Percentiles rank a stretch among this genome's conserved stretches.
Evolutionary conservation across 2,797 vertebrate species (phyloP).

Genomic region (Ceyx erithaca): DNA sequence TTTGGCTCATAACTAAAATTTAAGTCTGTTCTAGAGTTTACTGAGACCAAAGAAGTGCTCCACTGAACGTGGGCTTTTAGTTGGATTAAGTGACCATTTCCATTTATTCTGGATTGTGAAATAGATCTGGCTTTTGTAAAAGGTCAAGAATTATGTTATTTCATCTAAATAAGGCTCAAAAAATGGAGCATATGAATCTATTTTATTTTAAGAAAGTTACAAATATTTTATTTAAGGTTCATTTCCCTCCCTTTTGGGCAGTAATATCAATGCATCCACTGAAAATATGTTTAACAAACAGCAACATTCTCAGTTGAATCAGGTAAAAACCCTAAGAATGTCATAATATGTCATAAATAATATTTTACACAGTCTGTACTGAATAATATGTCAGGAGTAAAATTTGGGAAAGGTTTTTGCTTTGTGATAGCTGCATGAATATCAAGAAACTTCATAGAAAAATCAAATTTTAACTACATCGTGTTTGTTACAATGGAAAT

Average conservation of each 20-base stretch:
- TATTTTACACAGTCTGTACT: not conserved
- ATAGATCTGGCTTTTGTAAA: not conserved
- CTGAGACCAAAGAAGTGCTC: not conserved
- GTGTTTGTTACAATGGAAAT: not conserved
- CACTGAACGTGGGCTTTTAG: not conserved
- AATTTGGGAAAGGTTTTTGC: not conserved
- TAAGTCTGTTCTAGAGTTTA: not conserved
- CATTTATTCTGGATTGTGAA: not conserved
- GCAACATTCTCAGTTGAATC: not conserved
- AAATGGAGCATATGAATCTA: not conserved
- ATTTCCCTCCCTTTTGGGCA: not conserved
- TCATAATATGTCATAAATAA: not conserved
- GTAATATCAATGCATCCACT: not conserved
- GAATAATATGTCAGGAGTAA: not conserved
- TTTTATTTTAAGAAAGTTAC: not conserved
- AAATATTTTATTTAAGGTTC: not conserved
- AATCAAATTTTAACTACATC: constrained; percentile 17
- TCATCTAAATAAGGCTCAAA: not conserved
- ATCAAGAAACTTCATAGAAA: not conserved
- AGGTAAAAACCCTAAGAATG: not conserved
- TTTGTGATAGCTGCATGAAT: not conserved
- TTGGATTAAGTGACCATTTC: not conserved
- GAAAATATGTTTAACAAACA: not conserved
- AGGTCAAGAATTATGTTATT: not conserved
- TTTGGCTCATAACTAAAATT: not conserved